Conservation (phyloP, 2,113 vertebrate species). For the Cnemophilus loriae region DNA sequence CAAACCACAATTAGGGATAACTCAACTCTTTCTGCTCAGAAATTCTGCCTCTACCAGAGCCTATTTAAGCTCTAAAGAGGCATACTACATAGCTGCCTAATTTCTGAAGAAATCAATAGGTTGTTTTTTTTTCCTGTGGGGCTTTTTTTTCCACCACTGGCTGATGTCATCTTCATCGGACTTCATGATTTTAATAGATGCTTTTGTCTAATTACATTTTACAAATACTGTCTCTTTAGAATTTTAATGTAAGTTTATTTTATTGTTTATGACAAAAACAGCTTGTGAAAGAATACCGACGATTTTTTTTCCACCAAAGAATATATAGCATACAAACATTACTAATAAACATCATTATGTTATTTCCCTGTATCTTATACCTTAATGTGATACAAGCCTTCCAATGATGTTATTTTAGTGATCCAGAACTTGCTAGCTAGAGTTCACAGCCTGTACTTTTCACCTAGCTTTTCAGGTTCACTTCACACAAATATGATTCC, state of each 20-base stretch:
- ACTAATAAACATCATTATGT: neutral
- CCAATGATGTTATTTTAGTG: neutral
- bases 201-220: neutral
- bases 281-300: neutral
- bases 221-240: neutral
- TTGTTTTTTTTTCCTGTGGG: neutral
- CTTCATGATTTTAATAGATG: neutral
- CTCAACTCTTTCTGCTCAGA: neutral
- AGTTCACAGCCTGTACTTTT: neutral
- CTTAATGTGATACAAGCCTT: neutral
- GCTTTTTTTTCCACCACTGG: rapidly evolving
- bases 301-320: neutral
- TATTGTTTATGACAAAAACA: neutral
- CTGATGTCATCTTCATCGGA: neutral
- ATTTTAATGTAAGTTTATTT: neutral
- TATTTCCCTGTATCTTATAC: neutral
- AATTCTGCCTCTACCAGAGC: neutral
- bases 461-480: neutral
- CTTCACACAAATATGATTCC: neutral
- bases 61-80: neutral
- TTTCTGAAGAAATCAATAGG: neutral
- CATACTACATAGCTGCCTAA: neutral
- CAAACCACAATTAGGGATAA: neutral
- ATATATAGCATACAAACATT: neutral
- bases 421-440: neutral